Evolutionary conservation across 2,113 vertebrate species (phyloP).

Genomic region (Peucedramus taeniatus): DNA sequence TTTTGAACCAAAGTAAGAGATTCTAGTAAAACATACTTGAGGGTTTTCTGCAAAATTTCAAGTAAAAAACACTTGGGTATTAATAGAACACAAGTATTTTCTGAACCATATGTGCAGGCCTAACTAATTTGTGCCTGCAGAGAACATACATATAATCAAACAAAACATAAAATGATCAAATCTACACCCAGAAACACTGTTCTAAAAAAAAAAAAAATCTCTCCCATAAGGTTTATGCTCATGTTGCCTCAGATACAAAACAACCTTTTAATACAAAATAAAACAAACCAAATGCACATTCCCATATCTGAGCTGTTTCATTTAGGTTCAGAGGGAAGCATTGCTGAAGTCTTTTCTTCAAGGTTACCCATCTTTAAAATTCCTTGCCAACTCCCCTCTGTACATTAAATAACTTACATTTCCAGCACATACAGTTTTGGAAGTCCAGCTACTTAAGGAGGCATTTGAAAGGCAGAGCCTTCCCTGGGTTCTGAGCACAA

Average conservation of each 20-base stretch:
- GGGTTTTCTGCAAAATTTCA: not conserved
- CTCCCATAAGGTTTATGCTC: not conserved
- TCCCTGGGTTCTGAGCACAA: not conserved
- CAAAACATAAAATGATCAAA: not conserved
- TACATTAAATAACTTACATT: not conserved
- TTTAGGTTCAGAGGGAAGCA: not conserved
- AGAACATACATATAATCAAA: not conserved
- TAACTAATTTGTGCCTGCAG: not conserved
- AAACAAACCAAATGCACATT: not conserved
- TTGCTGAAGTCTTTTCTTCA: not conserved
- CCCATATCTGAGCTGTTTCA: not conserved
- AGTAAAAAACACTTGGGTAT: not conserved
- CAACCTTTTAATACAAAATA: not conserved
- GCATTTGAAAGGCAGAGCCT: not conserved
- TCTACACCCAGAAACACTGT: not conserved
- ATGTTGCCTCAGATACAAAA: not conserved
- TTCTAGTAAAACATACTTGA: not conserved
- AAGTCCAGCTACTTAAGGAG: not conserved
- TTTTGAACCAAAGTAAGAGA: not conserved
- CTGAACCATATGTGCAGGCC: not conserved
- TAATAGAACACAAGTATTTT: not conserved
- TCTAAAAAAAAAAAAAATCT: not conserved
- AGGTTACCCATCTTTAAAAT: not conserved
- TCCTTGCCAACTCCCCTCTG: not conserved
- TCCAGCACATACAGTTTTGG: not conserved